Base-by-base conservation (phyloP, 1,140 invertebrate species). In the Pogonus chalceus region DNA sequence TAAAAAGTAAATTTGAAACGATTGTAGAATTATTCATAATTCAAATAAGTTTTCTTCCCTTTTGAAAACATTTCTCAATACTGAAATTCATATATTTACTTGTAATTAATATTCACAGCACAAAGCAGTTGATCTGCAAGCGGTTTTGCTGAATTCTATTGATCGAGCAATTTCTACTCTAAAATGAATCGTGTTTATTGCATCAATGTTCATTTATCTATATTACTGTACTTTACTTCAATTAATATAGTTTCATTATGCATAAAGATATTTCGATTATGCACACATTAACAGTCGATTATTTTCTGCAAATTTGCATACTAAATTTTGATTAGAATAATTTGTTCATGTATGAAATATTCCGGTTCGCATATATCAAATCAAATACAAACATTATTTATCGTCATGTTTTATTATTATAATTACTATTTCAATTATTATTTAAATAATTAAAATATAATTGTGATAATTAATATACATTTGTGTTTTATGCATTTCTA, bases 111-210 rank as follows among this genome's bases (percentile, higher is more conserved):
- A 43, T 43, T 43, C 37, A 43, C 18, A 16, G 9, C 9, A n/a
- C n/a, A n/a, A n/a, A n/a, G 37, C 4, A 43, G 37, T 43, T 9
- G 26, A 4, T 4, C 26, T 31, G 18, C 18, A 16, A 43, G 18
- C 37, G 37, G 37, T 43, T 43, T 43, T 43, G 37, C 37, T 43
- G 37, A 43, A 43, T 43, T 43, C 18, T 43, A 43, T 43, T 43
- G 37, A 43, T 43, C 7, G 7, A 43, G 37, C 3, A 7, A 18
- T 43, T 43, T 18, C 9, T 4, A 18, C 3, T 43, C 37, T 9
- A 18, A 43, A 9, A 3, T 10, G n/a, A n/a, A n/a, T n/a, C n/a
- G n/a, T n/a, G n/a, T n/a, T n/a, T n/a, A n/a, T n/a, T n/a, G n/a
- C 3, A 43, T 43, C 7, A 16, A 18, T 43, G 37, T 12, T 43